phyloP scores from a whole-genome alignment of 2,797 vertebrate species.

The Tragopan temminckii region DNA sequence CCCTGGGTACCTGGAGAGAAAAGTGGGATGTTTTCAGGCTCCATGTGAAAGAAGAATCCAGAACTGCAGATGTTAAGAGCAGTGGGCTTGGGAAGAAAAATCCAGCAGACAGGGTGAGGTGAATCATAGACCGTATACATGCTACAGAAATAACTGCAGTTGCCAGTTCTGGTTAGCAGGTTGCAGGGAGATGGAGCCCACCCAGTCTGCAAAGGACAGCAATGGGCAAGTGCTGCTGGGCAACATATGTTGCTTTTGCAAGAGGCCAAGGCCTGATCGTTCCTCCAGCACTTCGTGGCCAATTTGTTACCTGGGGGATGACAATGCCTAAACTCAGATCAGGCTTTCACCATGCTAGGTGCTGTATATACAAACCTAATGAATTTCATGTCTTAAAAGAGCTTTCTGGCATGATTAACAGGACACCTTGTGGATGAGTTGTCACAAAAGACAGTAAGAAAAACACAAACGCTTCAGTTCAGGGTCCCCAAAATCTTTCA shows the following conservation, averaged over 20 bases:
- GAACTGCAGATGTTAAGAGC: not conserved
- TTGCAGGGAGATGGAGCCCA: conserved; percentile 18
- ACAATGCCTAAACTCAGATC: not conserved
- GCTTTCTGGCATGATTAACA: not conserved
- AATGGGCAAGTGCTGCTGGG: conserved; percentile 26
- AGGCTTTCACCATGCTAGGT: not conserved
- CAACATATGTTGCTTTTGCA: conserved; percentile 23
- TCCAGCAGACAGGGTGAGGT: not conserved
- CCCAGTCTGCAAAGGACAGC: conserved; percentile 2
- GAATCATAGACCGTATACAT: not conserved
- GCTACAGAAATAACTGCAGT: not conserved
- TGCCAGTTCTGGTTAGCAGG: conserved; percentile 44
- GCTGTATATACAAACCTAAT: not conserved
- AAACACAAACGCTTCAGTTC: not conserved
- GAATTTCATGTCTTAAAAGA: not conserved
- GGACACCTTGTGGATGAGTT: not conserved
- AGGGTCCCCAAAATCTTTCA: not conserved
- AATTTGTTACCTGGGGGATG: not conserved
- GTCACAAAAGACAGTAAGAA: not conserved
- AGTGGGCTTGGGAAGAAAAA: not conserved
- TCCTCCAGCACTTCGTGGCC: not conserved
- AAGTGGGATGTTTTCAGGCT: not conserved
- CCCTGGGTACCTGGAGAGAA: not conserved
- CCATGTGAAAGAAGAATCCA: not conserved
- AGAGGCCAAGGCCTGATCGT: not conserved